Conservation (phyloP, 1,140 invertebrate genomes). For the Andricus grossulariae region DNA sequence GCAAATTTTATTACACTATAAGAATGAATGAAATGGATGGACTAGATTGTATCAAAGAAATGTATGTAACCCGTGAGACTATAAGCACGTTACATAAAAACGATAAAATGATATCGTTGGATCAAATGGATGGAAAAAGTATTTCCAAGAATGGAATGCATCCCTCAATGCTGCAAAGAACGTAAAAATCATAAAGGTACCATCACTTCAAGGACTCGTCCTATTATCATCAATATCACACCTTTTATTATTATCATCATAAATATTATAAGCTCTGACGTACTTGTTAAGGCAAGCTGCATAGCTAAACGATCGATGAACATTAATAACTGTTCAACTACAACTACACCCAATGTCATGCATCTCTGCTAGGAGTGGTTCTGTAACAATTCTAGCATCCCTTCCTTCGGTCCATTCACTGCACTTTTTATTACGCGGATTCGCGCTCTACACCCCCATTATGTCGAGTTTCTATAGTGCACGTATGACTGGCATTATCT, state of each 20-base stretch:
- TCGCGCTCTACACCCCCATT: conserved; percentile 43
- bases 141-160: no score
- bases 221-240: background rate
- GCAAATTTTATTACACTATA: no score
- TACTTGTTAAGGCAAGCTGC: background rate
- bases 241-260: background rate
- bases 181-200: no score
- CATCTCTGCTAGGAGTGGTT: conserved; percentile 25
- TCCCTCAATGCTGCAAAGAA: no score
- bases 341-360: background rate
- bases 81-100: no score
- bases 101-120: no score
- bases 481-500: conserved; percentile 63
- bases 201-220: background rate
- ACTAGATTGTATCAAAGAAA: no score
- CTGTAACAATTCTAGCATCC: conserved; percentile 33
- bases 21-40: no score
- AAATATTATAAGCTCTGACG: background rate
- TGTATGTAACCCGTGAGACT: no score
- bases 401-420: conserved; percentile 40
- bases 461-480: conserved; percentile 51
- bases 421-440: conserved; percentile 47
- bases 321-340: conserved; percentile 37
- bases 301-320: conserved; percentile 18
- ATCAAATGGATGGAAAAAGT: no score